A percentile compares a stretch with the other conserved stretches of the same genome.
These are phyloP conservation scores for Pluvianellus socialis DNA, from an alignment of 2,113 vertebrate species.

Conservation along the genomic window DNA sequence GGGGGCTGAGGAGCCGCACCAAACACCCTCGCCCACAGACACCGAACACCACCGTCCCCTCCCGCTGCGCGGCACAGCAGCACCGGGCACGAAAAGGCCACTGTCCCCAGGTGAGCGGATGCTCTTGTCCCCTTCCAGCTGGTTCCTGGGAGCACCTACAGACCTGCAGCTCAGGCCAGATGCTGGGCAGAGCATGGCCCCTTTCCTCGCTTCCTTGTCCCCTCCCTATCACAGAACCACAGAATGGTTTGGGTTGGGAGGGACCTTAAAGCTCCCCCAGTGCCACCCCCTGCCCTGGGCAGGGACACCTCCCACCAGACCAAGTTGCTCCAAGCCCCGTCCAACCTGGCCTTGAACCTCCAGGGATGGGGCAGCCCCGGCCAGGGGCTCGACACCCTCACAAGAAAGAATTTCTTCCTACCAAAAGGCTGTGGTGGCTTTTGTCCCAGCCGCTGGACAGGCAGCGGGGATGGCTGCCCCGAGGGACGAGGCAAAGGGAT, in stretches of 20 bases:
- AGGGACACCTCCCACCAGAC: not conserved
- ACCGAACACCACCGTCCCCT: not conserved
- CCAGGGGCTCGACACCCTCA: not conserved
- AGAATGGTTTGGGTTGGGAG: not conserved
- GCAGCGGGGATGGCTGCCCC: not conserved
- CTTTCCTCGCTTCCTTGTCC: not conserved
- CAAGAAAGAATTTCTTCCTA: not conserved
- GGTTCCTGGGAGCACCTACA: not conserved
- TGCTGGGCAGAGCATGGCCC: rapidly evolving
- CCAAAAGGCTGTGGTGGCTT: not conserved
- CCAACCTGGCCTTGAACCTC: not conserved
- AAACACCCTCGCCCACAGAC: too few relatives aligned
- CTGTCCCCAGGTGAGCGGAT: not conserved
- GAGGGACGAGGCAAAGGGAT: not conserved
- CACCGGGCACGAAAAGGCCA: not conserved
- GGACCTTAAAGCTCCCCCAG: too few relatives aligned
- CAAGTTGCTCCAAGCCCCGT: not conserved
- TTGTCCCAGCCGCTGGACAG: not conserved
- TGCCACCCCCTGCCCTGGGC: not conserved
- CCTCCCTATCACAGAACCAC: not conserved
- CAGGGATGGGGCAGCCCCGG: not conserved
- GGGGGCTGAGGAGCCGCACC: not conserved
- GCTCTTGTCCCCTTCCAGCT: not conserved
- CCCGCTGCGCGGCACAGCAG: not conserved
- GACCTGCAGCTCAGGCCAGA: not conserved